Evolutionary conservation across 2,113 vertebrate genomes (phyloP).

Genomic region (Arvicanthis niloticus): DNA sequence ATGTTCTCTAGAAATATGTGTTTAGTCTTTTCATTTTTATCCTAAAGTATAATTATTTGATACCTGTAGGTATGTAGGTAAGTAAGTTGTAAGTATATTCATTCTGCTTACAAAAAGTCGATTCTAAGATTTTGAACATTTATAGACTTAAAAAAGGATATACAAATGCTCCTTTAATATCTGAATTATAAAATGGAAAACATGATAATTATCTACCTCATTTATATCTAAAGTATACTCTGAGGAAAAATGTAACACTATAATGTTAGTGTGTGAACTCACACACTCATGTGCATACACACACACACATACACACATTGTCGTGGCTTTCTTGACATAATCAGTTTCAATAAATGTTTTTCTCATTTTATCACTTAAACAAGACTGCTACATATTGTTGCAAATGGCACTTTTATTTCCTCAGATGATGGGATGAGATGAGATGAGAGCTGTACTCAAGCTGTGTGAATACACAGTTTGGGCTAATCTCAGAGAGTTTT

Average conservation of each 20-base stretch:
- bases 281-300: not conserved
- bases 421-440: no score
- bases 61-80: not conserved
- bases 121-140: constrained; percentile 10
- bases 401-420: no score
- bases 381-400: not conserved
- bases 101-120: not conserved
- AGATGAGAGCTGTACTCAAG: no score
- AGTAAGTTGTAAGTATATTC: not conserved
- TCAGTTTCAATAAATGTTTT: not conserved
- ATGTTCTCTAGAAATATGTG: not conserved
- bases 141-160: not conserved
- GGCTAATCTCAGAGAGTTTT: no score
- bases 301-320: no score
- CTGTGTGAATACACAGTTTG: no score
- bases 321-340: not conserved
- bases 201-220: not conserved
- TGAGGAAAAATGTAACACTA: not conserved
- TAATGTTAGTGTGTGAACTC: not conserved
- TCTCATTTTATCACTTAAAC: not conserved
- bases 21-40: constrained; percentile 21
- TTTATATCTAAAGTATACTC: not conserved
- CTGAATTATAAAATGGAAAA: constrained; percentile 28
- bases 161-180: not conserved
- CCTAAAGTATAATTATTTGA: not conserved